These are phyloP conservation scores for Acrocera orbiculus DNA, from an alignment of 2,888 invertebrate genomes.

Conservation along the genomic window DNA sequence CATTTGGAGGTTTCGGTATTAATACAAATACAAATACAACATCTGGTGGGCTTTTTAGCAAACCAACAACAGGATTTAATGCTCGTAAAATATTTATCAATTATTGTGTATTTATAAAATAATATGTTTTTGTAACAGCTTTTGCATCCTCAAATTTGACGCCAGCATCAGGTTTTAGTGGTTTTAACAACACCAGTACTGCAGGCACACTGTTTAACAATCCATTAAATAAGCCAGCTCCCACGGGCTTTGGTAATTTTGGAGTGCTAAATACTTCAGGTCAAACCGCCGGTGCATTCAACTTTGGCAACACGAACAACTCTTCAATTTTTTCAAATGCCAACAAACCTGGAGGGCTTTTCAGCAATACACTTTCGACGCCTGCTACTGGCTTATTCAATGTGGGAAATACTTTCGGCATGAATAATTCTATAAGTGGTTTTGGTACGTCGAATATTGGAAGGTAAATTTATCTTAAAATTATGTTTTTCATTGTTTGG, in stretches of 20 bases:
- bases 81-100: conserved; percentile 6
- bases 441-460: conserved; percentile 17
- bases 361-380: too few relatives aligned
- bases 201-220: conserved; percentile 25
- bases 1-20: conserved; percentile 28
- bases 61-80: conserved; percentile 19
- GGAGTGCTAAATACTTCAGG: conserved; percentile 26
- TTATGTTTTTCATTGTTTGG: neutral
- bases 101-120: neutral
- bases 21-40: conserved; percentile 30
- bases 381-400: conserved; percentile 32
- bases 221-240: conserved; percentile 29
- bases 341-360: conserved; percentile 19
- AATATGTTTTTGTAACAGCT: conserved; percentile 10
- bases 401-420: conserved; percentile 18
- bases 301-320: conserved; percentile 11
- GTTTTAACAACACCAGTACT: conserved; percentile 25
- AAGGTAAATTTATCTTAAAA: conserved; percentile 10
- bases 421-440: conserved; percentile 12
- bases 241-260: conserved; percentile 40
- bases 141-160: too few relatives aligned
- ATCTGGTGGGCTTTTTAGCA: conserved; percentile 20
- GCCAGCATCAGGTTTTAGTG: conserved; percentile 30
- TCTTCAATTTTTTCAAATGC: conserved; percentile 33
- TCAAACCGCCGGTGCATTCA: conserved; percentile 16